A percentile compares a stretch with the other conserved stretches of the same genome.
These are phyloP conservation scores for Hapalemur alaotrensis DNA, from an alignment of 2,797 vertebrate species.

Conservation along the genomic window DNA sequence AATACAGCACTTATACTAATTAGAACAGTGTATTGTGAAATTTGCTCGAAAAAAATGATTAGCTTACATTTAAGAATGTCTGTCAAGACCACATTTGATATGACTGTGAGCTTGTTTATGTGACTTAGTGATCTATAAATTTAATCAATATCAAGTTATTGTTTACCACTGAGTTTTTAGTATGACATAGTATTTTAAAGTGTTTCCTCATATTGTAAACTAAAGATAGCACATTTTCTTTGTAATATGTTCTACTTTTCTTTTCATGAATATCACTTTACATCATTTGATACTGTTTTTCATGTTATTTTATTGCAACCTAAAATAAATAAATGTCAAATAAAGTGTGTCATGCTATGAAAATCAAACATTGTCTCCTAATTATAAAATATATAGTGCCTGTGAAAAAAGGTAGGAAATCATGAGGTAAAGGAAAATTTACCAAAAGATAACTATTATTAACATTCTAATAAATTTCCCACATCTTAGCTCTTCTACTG, in stretches of 20 bases:
- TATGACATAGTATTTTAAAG: slow-evolving; percentile 19
- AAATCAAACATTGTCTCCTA: slow-evolving; percentile 1
- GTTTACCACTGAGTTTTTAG: slow-evolving; percentile 45
- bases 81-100: neutral
- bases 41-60: slow-evolving; percentile 54
- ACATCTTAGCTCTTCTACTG: slow-evolving; percentile 25
- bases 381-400: neutral
- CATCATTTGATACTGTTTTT: slow-evolving; percentile 56
- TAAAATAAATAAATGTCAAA: slow-evolving; percentile 61
- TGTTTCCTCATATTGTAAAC: slow-evolving; percentile 42
- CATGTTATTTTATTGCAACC: slow-evolving; percentile 45
- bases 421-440: neutral
- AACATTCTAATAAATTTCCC: slow-evolving; percentile 31
- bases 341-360: slow-evolving; percentile 42
- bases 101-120: slow-evolving; percentile 36
- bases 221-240: slow-evolving; percentile 55
- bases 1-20: slow-evolving; percentile 34
- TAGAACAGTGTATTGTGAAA: slow-evolving; percentile 44
- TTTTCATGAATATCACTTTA: slow-evolving; percentile 50
- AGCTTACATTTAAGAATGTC: slow-evolving; percentile 34
- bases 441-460: neutral
- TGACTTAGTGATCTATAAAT: slow-evolving; percentile 41
- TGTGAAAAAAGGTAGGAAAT: slow-evolving; percentile 4
- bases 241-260: slow-evolving; percentile 46
- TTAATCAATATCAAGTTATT: slow-evolving; percentile 22